These are phyloP conservation scores for Fukomys damarensis DNA, from an alignment of 2,113 vertebrate species.

Conservation along the genomic window DNA sequence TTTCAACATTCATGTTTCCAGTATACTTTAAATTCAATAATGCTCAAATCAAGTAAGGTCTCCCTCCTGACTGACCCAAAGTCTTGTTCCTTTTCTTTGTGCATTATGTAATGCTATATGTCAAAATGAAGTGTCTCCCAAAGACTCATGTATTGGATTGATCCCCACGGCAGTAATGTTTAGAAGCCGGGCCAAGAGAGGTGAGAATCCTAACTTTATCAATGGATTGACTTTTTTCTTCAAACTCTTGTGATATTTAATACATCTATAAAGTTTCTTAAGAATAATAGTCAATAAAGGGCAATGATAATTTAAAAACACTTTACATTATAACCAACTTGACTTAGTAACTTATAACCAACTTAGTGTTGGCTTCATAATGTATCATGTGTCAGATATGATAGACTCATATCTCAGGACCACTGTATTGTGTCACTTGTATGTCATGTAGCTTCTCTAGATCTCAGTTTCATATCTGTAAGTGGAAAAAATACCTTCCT, in stretches of 20 bases:
- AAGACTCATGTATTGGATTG: background rate
- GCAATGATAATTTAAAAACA: background rate
- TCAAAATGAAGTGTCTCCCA: background rate
- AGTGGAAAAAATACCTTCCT: constrained; percentile 19
- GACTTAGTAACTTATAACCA: too few relatives aligned
- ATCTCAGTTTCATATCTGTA: background rate
- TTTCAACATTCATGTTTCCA: background rate
- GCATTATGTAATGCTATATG: background rate
- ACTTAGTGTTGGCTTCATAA: background rate
- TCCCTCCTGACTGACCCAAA: background rate
- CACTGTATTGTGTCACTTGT: background rate
- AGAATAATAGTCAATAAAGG: constrained; percentile 27
- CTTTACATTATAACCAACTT: background rate
- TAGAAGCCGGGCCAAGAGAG: background rate
- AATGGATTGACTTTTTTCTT: background rate
- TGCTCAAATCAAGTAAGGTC: background rate
- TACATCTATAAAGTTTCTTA: background rate
- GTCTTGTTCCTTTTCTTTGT: background rate
- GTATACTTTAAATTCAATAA: background rate
- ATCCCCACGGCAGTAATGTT: background rate
- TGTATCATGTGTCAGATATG: background rate
- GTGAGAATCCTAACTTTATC: background rate
- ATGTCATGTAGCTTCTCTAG: background rate
- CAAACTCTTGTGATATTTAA: constrained; percentile 36
- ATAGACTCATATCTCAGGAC: background rate